Evolutionary conservation across 2,797 vertebrate genomes (phyloP).

Genomic region (Lepus oiostolus): DNA sequence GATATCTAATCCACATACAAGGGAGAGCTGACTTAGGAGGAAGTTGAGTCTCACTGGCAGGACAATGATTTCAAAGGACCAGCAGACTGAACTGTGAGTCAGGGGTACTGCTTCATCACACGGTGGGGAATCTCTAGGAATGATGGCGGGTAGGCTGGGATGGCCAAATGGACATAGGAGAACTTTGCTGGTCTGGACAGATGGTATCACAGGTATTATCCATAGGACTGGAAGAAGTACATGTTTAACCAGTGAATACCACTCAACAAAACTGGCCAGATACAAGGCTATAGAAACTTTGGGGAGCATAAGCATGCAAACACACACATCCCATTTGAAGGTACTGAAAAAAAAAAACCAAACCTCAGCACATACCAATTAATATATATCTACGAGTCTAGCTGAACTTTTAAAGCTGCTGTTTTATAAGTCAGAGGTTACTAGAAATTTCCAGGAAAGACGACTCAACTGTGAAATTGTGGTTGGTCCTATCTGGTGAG

Average conservation of each 20-base stretch:
- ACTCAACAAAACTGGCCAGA: background rate
- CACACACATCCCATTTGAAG: background rate
- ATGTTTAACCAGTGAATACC: background rate
- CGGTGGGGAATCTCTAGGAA: background rate
- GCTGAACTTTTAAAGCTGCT: constrained; percentile 26
- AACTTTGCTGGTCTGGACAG: background rate
- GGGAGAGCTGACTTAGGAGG: background rate
- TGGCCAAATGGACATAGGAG: background rate
- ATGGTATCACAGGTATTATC: background rate
- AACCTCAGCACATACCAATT: background rate
- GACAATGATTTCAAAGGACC: background rate
- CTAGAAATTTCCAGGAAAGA: constrained; percentile 7
- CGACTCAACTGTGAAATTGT: background rate
- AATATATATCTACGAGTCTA: background rate
- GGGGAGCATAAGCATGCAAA: background rate
- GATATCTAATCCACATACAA: background rate
- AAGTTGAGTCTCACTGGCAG: background rate
- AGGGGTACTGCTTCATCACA: background rate
- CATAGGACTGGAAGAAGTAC: background rate
- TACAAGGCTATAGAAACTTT: background rate
- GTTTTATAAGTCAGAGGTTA: background rate
- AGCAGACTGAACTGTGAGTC: background rate
- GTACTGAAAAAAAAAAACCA: background rate
- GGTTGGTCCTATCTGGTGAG: background rate
- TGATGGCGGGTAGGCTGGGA: background rate